Base-by-base conservation (phyloP, 1,140 invertebrate genomes). In the Pantala flavescens region DNA sequence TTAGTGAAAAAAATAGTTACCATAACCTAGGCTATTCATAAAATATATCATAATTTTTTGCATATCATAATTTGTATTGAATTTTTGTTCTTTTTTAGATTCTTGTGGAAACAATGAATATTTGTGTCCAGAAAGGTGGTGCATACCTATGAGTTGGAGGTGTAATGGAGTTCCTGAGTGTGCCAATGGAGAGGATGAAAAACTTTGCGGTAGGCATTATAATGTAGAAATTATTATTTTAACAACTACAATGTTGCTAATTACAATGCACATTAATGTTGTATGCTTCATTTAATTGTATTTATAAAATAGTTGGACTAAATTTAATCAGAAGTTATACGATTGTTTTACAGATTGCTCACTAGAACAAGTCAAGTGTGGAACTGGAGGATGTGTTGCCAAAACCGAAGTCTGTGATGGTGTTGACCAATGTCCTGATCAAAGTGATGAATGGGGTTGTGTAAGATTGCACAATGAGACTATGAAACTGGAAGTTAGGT, bases 161-260 rank as follows among this genome's bases (percentile, higher is more conserved):
- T 91, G 90, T 81, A 89, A 92, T 79, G 87, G 87, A 3, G 81
- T 85, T 43, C 75, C 82, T 24, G 89, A 91, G 77, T 91, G 90
- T 78, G 77, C 80, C 0, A 84, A 87, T 76, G 86, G 84, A n/a
- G 88, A 90, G 76, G 90, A 92, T 79, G 90, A 91, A 81, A 83
- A 84, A 72, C 76, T 85, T 23, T 88, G 87, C 77, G 82, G 83
- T 84, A 79, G 78, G 76, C 9, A 36, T n/a, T n/a, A n/a, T n/a
- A n/a, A n/a, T n/a, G n/a, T n/a, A n/a, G n/a, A n/a, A n/a, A n/a
- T n/a, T n/a, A n/a, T n/a, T n/a, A n/a, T n/a, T n/a, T n/a, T n/a
- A n/a, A n/a, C n/a, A n/a, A n/a, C n/a, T n/a, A n/a, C n/a, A n/a
- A n/a, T n/a, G n/a, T n/a, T n/a, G n/a, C n/a, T n/a, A n/a, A n/a